Conservation (phyloP, 2,797 vertebrate species). For the Pangasius djambal region DNA sequence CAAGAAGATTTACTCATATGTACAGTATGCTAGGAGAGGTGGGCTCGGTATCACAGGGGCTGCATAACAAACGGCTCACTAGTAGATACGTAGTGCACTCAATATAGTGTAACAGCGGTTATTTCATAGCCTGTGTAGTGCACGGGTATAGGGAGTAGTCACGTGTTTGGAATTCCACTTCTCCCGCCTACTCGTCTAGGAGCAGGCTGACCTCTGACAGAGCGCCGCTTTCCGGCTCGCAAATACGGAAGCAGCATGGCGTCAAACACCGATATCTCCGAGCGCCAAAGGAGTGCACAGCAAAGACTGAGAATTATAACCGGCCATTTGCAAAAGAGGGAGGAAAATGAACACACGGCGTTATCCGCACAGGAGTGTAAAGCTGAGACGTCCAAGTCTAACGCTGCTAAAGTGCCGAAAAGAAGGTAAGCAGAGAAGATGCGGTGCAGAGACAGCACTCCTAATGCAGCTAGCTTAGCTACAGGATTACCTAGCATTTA, state of each 20-base stretch:
- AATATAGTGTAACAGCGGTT: neutral
- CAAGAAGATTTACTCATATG: slow-evolving; percentile 2
- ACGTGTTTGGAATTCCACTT: neutral
- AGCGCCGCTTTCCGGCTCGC: slow-evolving; percentile 54
- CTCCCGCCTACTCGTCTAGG: slow-evolving; percentile 48
- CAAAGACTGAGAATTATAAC: slow-evolving; percentile 76
- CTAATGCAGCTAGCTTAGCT: slow-evolving; percentile 20
- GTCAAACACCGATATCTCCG: slow-evolving; percentile 70
- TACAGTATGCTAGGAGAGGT: neutral
- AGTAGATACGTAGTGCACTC: neutral
- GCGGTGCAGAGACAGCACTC: slow-evolving; percentile 7
- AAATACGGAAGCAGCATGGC: slow-evolving; percentile 88
- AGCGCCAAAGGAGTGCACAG: slow-evolving; percentile 71
- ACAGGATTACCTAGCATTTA: neutral
- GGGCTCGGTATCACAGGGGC: neutral
- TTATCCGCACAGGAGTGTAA: slow-evolving; percentile 72
- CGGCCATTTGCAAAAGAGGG: slow-evolving; percentile 70
- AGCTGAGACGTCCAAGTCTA: slow-evolving; percentile 58
- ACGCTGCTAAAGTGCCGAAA: slow-evolving; percentile 68
- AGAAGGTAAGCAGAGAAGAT: slow-evolving; percentile 70
- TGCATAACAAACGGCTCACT: neutral
- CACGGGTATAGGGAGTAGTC: neutral
- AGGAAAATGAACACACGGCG: slow-evolving; percentile 48
- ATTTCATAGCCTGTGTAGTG: neutral
- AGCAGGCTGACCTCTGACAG: slow-evolving; percentile 63